phyloP scores from a whole-genome alignment of 2,888 invertebrate genomes.

The Acronicta alni region DNA sequence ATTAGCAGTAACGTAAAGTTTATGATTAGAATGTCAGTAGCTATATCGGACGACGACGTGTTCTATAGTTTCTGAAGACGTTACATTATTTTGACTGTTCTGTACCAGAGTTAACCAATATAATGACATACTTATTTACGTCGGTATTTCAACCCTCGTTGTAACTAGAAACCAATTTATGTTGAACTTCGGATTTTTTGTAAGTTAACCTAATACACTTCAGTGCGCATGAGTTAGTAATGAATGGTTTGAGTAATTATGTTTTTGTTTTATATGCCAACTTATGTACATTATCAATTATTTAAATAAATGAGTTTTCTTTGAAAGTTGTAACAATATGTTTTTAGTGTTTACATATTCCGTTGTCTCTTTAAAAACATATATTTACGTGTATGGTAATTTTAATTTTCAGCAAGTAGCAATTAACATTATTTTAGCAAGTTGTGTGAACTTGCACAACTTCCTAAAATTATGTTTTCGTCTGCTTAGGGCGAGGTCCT shows the following conservation, averaged over 20 bases:
- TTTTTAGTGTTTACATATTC: no score
- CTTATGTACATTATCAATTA: constrained; percentile 30
- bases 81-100: constrained; percentile 11
- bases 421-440: no score
- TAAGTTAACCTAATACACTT: constrained; percentile 10
- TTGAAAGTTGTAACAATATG: constrained; percentile 7
- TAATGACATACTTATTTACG: constrained; percentile 1
- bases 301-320: constrained; percentile 49
- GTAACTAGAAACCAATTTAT: constrained; percentile 1
- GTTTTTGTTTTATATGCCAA: constrained; percentile 29
- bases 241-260: constrained; percentile 31
- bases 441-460: no score
- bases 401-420: no score
- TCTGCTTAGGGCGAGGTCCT: no score
- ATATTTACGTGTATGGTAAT: no score
- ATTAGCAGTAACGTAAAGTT: constrained; percentile 37
- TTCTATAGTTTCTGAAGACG: constrained; percentile 23
- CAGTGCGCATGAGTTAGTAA: constrained; percentile 20
- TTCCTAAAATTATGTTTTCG: no score
- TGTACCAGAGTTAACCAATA: neutral
- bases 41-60: constrained; percentile 3
- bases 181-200: neutral
- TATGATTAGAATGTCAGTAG: constrained; percentile 26
- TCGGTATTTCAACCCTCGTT: constrained; percentile 6
- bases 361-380: no score